Conservation (phyloP, 2,113 vertebrate genomes). For the Asarcornis scutulata region DNA sequence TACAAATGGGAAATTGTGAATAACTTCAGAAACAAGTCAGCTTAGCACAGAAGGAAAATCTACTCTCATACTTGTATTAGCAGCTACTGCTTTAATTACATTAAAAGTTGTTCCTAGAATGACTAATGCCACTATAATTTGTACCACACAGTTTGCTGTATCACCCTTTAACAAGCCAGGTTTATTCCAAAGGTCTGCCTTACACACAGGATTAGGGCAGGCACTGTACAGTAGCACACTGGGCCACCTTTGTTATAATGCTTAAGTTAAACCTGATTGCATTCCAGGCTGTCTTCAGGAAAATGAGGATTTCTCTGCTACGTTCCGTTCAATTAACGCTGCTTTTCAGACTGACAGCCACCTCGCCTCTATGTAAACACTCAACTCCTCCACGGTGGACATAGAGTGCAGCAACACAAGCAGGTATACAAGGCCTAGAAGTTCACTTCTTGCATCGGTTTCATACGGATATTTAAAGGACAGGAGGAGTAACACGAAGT, state of each 20-base stretch:
- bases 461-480: not conserved
- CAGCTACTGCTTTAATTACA: not conserved
- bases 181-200: not conserved
- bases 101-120: not conserved
- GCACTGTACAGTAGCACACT: not conserved
- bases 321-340: not conserved
- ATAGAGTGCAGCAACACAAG: not conserved
- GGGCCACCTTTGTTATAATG: not conserved
- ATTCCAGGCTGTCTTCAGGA: not conserved
- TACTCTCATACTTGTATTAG: not conserved
- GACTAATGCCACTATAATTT: not conserved
- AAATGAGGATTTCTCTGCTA: not conserved
- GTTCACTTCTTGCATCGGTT: not conserved
- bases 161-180: not conserved
- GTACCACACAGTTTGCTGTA: not conserved
- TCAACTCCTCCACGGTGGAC: not conserved
- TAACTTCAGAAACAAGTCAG: not conserved
- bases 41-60: not conserved
- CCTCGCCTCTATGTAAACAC: not conserved
- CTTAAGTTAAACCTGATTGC: not conserved
- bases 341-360: not conserved
- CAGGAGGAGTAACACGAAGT: not conserved
- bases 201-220: not conserved
- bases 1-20: not conserved
- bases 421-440: accelerated